phyloP scores from a whole-genome alignment of 2,113 vertebrate genomes.

The Zingel zingel region DNA sequence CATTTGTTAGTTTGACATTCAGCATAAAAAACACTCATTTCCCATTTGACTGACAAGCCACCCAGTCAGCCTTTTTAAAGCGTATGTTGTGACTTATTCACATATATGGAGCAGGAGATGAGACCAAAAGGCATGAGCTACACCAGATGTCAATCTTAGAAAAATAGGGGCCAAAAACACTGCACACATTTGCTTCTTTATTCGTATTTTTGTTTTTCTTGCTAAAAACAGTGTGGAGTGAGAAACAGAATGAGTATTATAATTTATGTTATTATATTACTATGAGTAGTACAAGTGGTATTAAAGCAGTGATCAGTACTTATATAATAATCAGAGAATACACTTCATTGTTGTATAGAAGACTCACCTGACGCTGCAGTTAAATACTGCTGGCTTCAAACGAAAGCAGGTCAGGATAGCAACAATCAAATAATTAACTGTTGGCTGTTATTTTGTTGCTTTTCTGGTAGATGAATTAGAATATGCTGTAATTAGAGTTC shows the following conservation, averaged over 20 bases:
- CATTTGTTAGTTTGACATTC: slow-evolving; percentile 50
- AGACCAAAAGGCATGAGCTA: not conserved
- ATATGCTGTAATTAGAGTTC: slow-evolving; percentile 50
- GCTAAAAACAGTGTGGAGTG: too few species aligned
- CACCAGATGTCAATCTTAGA: not conserved
- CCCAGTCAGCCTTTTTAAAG: slow-evolving; percentile 45
- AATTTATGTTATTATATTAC: not conserved
- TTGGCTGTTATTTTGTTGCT: slow-evolving; percentile 8
- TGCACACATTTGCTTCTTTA: not conserved
- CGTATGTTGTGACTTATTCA: slow-evolving; percentile 57
- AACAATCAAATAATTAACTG: slow-evolving; percentile 5
- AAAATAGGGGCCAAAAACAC: not conserved
- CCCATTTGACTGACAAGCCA: slow-evolving; percentile 46
- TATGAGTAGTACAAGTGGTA: not conserved
- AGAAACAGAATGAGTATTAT: too few species aligned
- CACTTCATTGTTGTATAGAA: not conserved
- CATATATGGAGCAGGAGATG: not conserved
- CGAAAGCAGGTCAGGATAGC: not conserved
- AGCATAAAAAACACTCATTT: slow-evolving; percentile 38
- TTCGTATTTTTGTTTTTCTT: slow-evolving; percentile 1
- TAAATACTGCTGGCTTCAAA: not conserved
- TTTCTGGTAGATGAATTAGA: slow-evolving; percentile 45
- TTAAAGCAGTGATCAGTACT: not conserved
- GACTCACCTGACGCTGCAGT: not conserved
- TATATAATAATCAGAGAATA: not conserved